These are phyloP conservation scores for Peromyscus eremicus DNA, from an alignment of 2,797 vertebrate genomes.

Conservation along the genomic window DNA sequence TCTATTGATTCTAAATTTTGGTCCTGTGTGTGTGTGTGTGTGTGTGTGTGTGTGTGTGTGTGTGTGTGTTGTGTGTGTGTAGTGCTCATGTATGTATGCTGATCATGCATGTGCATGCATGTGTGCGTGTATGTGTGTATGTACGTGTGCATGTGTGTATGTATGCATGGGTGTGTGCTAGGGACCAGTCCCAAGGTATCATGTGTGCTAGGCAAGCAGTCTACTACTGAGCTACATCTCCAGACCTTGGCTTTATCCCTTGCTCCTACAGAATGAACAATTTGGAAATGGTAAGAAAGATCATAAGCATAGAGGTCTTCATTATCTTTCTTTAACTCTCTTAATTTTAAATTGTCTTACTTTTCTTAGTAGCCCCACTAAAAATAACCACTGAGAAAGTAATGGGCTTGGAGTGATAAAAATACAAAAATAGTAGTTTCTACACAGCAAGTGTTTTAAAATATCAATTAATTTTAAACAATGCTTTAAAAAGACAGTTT, in stretches of 20 bases:
- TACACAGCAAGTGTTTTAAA: slow-evolving; percentile 10
- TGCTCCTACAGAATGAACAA: not conserved
- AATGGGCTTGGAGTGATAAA: slow-evolving; percentile 4
- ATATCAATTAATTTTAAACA: slow-evolving; percentile 9
- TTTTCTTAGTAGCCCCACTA: slow-evolving; percentile 13
- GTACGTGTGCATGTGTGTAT: not conserved
- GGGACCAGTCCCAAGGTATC: not conserved
- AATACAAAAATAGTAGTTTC: slow-evolving; percentile 32
- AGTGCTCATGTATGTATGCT: not conserved
- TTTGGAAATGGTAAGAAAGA: slow-evolving; percentile 35
- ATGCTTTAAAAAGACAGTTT: not conserved
- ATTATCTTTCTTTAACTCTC: not conserved
- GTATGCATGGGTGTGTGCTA: not conserved
- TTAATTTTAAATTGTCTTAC: not conserved
- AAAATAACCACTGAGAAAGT: not conserved
- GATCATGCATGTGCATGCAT: not conserved
- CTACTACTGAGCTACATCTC: not conserved
- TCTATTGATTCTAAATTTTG: not conserved
- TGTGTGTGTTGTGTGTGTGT: not conserved
- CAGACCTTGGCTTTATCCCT: not conserved
- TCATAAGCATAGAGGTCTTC: not conserved
- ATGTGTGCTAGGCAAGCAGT: not conserved
- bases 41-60: not conserved
- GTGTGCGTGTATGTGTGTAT: not conserved
- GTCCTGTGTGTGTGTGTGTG: not conserved